Evolutionary conservation across 2,113 vertebrate species (phyloP), one percentile per base, ranked within the genome.

Genomic region (Cepphus grylle): DNA sequence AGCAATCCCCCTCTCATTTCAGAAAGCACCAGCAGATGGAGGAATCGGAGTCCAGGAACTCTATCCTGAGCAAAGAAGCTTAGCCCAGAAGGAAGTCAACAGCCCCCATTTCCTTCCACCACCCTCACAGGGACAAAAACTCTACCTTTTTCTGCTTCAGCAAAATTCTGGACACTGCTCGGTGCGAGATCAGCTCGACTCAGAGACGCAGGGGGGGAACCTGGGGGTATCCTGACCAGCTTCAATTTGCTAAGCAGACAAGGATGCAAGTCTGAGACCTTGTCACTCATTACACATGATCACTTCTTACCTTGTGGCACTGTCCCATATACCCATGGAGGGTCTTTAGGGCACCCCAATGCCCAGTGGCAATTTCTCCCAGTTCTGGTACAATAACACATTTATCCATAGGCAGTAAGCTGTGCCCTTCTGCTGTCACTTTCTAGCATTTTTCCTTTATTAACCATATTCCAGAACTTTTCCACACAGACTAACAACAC

Each of bases 11-110:
- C 19, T 96, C 81, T 92, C 56, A 3, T 96, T 96, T 82, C 91
- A 96, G 94, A 90, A 94, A 96, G n/a, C 88, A 27, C 16, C 70
- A 45, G 61, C 36, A 36, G 14, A 43, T 49, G 42, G 49, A 61
- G 7, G 88, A 63, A 71, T 79, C 91, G 6, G 88, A 90, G 56
- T 87, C 79, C 42, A 85, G 79, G 36, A 96, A 63, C 52, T 92
- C 91, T 52, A 88, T 96, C 62, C 74, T 94, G 38, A 92, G 88
- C 74, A 90, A 55, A 53, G 93, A 76, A 45, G 16, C 88, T 53
- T 93, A 94, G 65, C 15, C 53, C 29, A n/a, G 72, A 42, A 77
- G 9, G 20, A 25, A 88, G 38, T 15, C 32, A 76, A 49, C 22
- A 42, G 25, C 15, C 27, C 5, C 19, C 2, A 0, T 59, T 59